Conservation (phyloP, 1,140 invertebrate species). For the Drosophila suzukii region DNA sequence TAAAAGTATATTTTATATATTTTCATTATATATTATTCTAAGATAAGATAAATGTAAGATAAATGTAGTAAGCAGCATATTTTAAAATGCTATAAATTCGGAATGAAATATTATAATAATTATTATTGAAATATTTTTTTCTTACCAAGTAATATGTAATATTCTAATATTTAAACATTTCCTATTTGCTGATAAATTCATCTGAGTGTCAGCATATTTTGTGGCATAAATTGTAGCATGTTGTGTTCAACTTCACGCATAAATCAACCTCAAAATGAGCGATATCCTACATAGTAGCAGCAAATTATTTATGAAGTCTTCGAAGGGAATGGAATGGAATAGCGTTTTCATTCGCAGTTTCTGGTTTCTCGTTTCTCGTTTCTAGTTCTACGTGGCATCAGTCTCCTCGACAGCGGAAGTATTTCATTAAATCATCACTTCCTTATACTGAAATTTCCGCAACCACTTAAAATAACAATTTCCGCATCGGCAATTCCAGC, state of each 20-base stretch:
- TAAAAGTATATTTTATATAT: too few species aligned
- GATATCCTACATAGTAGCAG: constrained; percentile 51
- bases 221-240: constrained; percentile 12
- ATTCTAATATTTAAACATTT: background rate
- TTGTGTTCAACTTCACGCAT: constrained; percentile 33
- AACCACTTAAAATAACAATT: constrained; percentile 81
- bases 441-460: constrained; percentile 75
- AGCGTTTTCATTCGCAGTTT: background rate
- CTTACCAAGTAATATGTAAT: too few species aligned
- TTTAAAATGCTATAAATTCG: too few species aligned
- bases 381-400: background rate
- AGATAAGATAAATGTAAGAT: too few species aligned
- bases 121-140: too few species aligned
- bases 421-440: constrained; percentile 80
- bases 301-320: constrained; percentile 72
- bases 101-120: too few species aligned
- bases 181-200: background rate
- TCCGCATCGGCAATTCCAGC: constrained; percentile 61
- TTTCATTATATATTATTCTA: too few species aligned
- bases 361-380: background rate
- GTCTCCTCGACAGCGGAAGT: constrained; percentile 52
- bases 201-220: background rate
- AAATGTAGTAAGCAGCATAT: too few species aligned
- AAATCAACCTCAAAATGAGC: constrained; percentile 74
- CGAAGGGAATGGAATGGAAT: background rate